Evolutionary conservation across 2,888 invertebrate genomes (phyloP).

Genomic region (Drosophila rubida): DNA sequence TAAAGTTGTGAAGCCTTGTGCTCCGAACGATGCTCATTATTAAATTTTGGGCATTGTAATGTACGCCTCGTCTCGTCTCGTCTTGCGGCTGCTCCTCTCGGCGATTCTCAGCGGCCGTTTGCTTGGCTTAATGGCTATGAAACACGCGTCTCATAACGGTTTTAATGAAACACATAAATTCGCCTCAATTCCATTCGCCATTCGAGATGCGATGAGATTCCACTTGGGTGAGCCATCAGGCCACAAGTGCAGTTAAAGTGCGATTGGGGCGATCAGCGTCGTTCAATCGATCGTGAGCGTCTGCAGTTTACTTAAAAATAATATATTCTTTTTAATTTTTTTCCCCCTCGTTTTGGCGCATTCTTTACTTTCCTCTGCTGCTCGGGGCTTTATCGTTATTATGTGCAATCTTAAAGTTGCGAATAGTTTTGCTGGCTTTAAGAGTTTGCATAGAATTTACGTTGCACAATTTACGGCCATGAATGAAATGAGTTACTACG

Average conservation of each 20-base stretch:
- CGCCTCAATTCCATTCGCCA: slow-evolving; percentile 20
- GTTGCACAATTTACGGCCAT: slow-evolving; percentile 71
- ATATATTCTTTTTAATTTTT: slow-evolving; percentile 1
- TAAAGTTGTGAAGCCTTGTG: slow-evolving; percentile 5
- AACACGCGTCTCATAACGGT: slow-evolving; percentile 76
- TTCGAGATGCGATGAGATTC: slow-evolving; percentile 35
- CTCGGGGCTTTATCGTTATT: slow-evolving; percentile 8
- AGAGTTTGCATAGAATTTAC: slow-evolving; percentile 38
- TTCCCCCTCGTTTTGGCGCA: not conserved
- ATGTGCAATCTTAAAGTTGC: slow-evolving; percentile 2
- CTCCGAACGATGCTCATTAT: slow-evolving; percentile 58
- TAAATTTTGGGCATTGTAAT: slow-evolving; percentile 59
- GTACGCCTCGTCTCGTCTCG: slow-evolving; percentile 20
- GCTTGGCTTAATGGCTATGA: slow-evolving; percentile 64
- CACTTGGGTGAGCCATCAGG: slow-evolving; percentile 65
- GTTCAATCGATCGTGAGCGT: slow-evolving; percentile 55
- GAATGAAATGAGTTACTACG: slow-evolving; percentile 75
- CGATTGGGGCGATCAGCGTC: slow-evolving; percentile 20
- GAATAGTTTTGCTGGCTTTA: slow-evolving; percentile 21
- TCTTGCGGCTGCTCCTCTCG: slow-evolving; percentile 8
- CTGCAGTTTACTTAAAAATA: slow-evolving; percentile 58
- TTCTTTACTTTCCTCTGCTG: not conserved
- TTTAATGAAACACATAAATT: slow-evolving; percentile 79
- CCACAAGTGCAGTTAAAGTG: slow-evolving; percentile 44
- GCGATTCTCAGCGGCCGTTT: slow-evolving; percentile 6